phyloP scores from a whole-genome alignment of 2,888 invertebrate genomes.

The Polydrusus cervinus region DNA sequence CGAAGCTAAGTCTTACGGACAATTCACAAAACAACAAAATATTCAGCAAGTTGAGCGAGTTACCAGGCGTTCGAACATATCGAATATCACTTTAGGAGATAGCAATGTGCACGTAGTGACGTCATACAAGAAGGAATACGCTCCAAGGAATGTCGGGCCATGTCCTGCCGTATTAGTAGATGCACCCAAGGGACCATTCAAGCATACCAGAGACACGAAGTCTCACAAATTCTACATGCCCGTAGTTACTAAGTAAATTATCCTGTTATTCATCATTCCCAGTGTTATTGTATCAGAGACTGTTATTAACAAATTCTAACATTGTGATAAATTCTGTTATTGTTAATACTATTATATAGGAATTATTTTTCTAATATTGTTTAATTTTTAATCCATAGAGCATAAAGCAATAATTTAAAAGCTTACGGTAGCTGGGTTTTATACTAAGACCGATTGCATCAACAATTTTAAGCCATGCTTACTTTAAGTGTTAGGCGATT shows the following conservation, averaged over 20 bases:
- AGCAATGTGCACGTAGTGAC: constrained; percentile 75
- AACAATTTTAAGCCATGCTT: not conserved
- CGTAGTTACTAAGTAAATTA: constrained; percentile 52
- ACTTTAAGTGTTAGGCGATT: no score
- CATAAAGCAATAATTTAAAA: constrained; percentile 47
- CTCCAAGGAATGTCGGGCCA: constrained; percentile 80
- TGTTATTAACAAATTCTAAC: constrained; percentile 62
- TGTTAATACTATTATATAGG: constrained; percentile 56
- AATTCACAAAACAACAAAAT: constrained; percentile 74
- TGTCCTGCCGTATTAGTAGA: constrained; percentile 88
- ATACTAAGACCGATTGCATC: constrained; percentile 27
- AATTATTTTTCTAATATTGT: constrained; percentile 56
- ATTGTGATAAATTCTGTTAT: constrained; percentile 64
- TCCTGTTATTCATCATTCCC: constrained; percentile 46
- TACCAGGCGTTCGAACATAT: constrained; percentile 80
- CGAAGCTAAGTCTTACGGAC: constrained; percentile 81
- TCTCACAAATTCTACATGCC: constrained; percentile 87
- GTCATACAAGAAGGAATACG: constrained; percentile 86
- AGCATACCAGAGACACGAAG: constrained; percentile 88
- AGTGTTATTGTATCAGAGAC: constrained; percentile 51
- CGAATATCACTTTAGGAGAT: constrained; percentile 85
- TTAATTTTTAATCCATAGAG: constrained; percentile 53
- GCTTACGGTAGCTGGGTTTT: constrained; percentile 55
- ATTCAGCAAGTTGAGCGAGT: constrained; percentile 76
- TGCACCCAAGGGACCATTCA: constrained; percentile 83